Conservation (phyloP, 2,113 vertebrate species). For the Tapirus terrestris region DNA sequence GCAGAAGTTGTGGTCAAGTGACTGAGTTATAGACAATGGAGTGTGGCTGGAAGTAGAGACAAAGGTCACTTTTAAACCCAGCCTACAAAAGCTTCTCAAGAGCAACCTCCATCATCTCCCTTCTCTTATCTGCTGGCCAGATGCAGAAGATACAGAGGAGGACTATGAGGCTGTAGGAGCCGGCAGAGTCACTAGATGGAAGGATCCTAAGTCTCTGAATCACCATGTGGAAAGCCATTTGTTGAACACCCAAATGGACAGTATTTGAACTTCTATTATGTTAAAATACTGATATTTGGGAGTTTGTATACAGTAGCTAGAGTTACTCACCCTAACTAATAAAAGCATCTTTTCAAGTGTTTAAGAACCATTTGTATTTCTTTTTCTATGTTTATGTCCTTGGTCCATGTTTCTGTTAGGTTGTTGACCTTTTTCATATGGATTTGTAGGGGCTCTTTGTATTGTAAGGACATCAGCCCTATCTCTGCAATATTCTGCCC, state of each 20-base stretch:
- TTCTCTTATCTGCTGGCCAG: not conserved
- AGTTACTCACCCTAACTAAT: not conserved
- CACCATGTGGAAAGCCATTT: not conserved
- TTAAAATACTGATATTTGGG: not conserved
- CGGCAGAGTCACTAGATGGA: not conserved
- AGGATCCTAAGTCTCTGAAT: not conserved
- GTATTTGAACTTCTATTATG: not conserved
- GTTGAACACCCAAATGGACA: not conserved
- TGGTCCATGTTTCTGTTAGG: conserved; percentile 1
- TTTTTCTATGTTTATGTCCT: conserved; percentile 11
- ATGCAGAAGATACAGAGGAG: not conserved
- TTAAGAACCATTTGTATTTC: conserved; percentile 46
- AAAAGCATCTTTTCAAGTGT: not conserved
- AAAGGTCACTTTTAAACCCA: not conserved
- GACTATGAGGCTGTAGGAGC: not conserved
- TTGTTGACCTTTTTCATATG: not conserved
- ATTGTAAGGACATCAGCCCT: not conserved
- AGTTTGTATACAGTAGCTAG: not conserved
- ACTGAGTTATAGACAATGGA: not conserved
- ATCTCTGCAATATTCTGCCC: not conserved
- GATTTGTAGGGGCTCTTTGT: not conserved
- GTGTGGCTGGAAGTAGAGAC: not conserved
- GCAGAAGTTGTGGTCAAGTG: not conserved
- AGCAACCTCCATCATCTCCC: not conserved
- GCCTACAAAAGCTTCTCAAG: not conserved